A percentile compares a stretch with the other conserved stretches of the same genome.
These are phyloP conservation scores for Spea bombifrons DNA, from an alignment of 2,113 vertebrate species.

Conservation along the genomic window DNA sequence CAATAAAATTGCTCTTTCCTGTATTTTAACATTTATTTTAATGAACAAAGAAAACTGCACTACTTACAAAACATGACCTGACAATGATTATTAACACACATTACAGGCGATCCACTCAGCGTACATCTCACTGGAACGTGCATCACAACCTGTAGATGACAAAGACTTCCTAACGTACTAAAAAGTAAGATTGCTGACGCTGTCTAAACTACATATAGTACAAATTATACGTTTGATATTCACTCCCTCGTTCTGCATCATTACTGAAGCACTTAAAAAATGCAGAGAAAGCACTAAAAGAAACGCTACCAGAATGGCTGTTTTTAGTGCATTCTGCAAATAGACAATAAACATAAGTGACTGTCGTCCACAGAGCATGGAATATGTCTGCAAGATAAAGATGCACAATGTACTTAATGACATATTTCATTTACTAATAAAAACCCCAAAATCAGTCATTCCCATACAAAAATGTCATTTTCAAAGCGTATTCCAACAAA, in stretches of 20 bases:
- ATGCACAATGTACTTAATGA: slow-evolving; percentile 32
- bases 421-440: slow-evolving; percentile 41
- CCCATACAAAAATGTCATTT: slow-evolving; percentile 7
- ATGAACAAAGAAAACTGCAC: too few species aligned
- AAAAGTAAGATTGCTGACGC: slow-evolving; percentile 33
- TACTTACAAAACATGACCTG: too few species aligned
- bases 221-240: slow-evolving; percentile 38
- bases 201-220: slow-evolving; percentile 20
- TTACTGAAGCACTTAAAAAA: slow-evolving; percentile 48
- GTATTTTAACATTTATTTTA: too few species aligned
- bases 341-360: slow-evolving; percentile 46
- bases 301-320: slow-evolving; percentile 28
- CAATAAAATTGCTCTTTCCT: too few species aligned
- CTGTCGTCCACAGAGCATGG: slow-evolving; percentile 38
- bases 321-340: slow-evolving; percentile 35
- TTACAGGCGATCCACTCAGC: too few species aligned
- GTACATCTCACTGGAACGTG: too few species aligned
- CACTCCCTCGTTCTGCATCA: slow-evolving; percentile 42
- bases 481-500: slow-evolving; percentile 1
- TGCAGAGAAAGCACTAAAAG: slow-evolving; percentile 41
- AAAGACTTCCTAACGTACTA: slow-evolving; percentile 16
- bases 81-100: too few species aligned
- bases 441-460: slow-evolving; percentile 31
- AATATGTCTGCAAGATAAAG: slow-evolving; percentile 36
- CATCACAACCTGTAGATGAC: slow-evolving; percentile 5